Conservation (phyloP, 2,888 invertebrate species). For the Metopia argyrocephala region DNA sequence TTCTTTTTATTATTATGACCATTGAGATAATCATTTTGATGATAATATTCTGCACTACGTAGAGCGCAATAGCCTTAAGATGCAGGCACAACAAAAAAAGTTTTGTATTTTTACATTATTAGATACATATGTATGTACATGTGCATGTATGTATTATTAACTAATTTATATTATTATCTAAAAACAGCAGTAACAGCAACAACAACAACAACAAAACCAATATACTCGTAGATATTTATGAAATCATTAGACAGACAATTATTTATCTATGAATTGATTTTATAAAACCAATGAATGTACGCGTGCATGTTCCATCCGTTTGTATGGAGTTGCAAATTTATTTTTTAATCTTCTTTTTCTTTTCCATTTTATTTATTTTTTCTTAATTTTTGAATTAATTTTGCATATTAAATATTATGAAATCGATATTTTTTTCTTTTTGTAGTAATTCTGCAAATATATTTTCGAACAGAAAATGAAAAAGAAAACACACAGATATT, state of each 20-base stretch:
- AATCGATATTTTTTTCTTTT: conserved; percentile 59
- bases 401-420: conserved; percentile 70
- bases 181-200: background rate
- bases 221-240: conserved; percentile 54
- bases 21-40: no score
- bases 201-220: no score
- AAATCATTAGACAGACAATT: conserved; percentile 60
- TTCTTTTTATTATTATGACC: no score
- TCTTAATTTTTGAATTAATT: conserved; percentile 61
- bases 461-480: background rate
- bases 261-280: conserved; percentile 50
- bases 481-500: background rate
- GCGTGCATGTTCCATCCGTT: background rate
- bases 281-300: conserved; percentile 17
- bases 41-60: no score
- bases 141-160: background rate
- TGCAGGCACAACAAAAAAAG: no score
- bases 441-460: conserved; percentile 21
- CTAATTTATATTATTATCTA: background rate
- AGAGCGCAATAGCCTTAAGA: no score
- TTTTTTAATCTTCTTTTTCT: conserved; percentile 16
- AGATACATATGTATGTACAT: background rate
- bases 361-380: background rate
- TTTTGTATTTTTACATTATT: no score
- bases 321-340: conserved; percentile 43